Base-by-base conservation (phyloP, 2,797 vertebrate species). In the Petrocephalus sullivani region DNA sequence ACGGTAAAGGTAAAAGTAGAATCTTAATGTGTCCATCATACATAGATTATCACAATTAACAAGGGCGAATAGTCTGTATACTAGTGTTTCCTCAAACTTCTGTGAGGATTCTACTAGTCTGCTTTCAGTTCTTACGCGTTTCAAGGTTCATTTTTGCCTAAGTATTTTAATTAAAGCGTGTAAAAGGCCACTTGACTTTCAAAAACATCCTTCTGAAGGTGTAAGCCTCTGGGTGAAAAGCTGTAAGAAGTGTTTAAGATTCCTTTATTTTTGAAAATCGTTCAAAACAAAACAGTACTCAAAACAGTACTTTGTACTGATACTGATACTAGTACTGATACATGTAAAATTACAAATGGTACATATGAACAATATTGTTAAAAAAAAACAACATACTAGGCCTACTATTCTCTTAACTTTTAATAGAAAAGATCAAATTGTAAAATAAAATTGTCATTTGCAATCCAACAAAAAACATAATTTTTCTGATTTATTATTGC, bases 121-220 rank as follows among this genome's bases (percentile, higher is more conserved):
- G 67, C 67, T 41, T 16, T 71, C 33, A 41, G 6, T 71, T 71
- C 67, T 16, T 71, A 37, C 2, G 5, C 33, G 16, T 71, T 71
- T 71, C 37, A 1, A 71, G 28, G 33, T 19, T 71, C 33, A 41
- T 71, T 37, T 71, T 71, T 71, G 67, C 67, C 14, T 16, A 37
- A 37, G 12, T 37, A 71, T 37, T 71, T 71, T 71, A 4, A 33
- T 67, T 33, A 37, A 71, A 71, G 33, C 2, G 0, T 71, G 67
- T 71, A 71, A 71, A 71, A 71, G 67, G 67, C 67, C 67, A 71
- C 67, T 71, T 71, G 9, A 49, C 41, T 49, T 81, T 81, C 75
- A 81, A 81, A 81, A 81, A 33, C 33, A 0, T 71, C 37, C 28
- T 71, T 71, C 12, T 37, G 28, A 37, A 71, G 64, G 64, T 10